Evolutionary conservation across 1,140 invertebrate species (phyloP).

Genomic region (Cotesia vestalis): DNA sequence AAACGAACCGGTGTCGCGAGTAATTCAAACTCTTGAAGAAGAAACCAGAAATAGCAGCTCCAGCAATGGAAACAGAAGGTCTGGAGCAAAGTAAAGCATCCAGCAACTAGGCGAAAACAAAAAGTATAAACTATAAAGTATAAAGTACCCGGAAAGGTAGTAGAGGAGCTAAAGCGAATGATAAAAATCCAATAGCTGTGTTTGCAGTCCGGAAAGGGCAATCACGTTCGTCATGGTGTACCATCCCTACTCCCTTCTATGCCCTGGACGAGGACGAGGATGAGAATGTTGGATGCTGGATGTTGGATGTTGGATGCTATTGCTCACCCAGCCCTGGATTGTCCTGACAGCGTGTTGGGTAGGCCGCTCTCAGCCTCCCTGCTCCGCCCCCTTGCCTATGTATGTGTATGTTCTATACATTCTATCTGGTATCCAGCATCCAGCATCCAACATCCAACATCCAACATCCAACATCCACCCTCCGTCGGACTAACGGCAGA

Average conservation of each 20-base stretch:
- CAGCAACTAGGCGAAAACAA: not conserved
- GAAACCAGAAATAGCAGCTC: no score
- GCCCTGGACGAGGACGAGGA: no score
- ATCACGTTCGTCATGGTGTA: slow-evolving; percentile 62
- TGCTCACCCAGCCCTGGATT: slow-evolving; percentile 38
- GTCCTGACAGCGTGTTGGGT: slow-evolving; percentile 40
- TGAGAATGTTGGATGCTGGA: no score
- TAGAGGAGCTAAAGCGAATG: slow-evolving; percentile 26
- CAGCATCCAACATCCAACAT: no score
- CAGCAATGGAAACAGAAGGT: no score
- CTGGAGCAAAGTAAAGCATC: no score
- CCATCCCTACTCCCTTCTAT: slow-evolving; percentile 37
- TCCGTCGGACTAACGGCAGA: slow-evolving; percentile 55
- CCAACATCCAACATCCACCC: not conserved
- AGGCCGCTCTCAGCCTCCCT: slow-evolving; percentile 34
- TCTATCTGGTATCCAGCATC: no score
- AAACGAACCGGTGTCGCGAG: no score
- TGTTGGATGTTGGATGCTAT: slow-evolving; percentile 13
- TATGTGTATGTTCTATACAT: not conserved
- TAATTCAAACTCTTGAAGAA: no score
- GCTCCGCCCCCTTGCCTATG: slow-evolving; percentile 20
- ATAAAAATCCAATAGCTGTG: slow-evolving; percentile 63
- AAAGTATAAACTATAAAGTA: not conserved
- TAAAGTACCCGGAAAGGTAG: not conserved
- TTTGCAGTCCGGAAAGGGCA: slow-evolving; percentile 63